phyloP scores from a whole-genome alignment of 2,113 vertebrate genomes.

The Camarhynchus parvulus region DNA sequence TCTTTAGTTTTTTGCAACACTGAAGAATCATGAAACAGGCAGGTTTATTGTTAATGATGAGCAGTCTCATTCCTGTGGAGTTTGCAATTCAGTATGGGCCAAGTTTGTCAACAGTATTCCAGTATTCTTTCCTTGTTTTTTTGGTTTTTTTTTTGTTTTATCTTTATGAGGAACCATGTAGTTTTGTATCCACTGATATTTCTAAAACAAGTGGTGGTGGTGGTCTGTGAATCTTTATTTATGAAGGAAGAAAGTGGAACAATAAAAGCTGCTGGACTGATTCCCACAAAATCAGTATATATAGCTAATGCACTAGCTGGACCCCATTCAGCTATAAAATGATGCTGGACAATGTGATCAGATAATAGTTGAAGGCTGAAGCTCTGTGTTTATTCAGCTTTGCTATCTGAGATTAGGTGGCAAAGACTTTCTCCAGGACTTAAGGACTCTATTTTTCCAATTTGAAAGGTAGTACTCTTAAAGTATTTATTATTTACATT shows the following conservation, averaged over 20 bases:
- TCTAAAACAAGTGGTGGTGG: background rate
- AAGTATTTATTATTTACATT: constrained; percentile 27
- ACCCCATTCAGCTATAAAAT: constrained; percentile 48
- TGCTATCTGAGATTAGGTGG: constrained; percentile 37
- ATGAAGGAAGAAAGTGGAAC: background rate
- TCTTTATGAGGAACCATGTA: background rate
- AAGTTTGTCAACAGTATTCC: background rate
- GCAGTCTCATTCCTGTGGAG: background rate
- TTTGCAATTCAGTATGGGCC: background rate
- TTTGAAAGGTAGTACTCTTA: constrained; percentile 14
- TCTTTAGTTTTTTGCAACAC: background rate
- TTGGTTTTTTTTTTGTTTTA: background rate
- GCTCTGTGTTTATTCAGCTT: constrained; percentile 39
- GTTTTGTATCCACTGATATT: background rate
- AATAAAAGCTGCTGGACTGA: constrained; percentile 10
- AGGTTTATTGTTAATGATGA: background rate
- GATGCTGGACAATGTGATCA: constrained; percentile 21
- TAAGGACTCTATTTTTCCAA: background rate
- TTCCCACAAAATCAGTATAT: constrained; percentile 8
- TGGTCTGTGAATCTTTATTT: background rate
- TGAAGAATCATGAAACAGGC: background rate
- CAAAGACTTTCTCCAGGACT: constrained; percentile 25
- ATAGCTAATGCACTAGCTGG: constrained; percentile 55
- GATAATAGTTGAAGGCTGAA: constrained; percentile 25
- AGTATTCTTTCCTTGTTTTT: background rate